A percentile compares a stretch with the other conserved stretches of the same genome.
phyloP scores from a whole-genome alignment of 2,797 vertebrate species.

The Tiaroga cobitis region DNA sequence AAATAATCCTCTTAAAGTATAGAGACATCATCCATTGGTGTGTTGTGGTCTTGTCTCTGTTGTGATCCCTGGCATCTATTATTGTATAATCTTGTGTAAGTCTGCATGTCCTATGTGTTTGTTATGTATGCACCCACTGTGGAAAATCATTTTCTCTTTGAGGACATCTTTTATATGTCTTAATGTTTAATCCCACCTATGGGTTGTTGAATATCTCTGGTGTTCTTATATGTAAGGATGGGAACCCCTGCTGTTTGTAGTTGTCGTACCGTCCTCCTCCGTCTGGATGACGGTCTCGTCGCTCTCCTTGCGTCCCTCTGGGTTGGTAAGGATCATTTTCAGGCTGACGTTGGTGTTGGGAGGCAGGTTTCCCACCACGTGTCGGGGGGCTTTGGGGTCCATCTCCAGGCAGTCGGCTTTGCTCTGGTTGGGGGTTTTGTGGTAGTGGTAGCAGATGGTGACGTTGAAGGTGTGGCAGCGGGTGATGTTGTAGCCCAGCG shows the following conservation, averaged over 20 bases:
- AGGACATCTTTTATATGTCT: not conserved
- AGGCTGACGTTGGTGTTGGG: conserved; percentile 98
- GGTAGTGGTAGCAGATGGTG: conserved; percentile 98
- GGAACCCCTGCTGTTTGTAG: not conserved
- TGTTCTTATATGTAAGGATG: not conserved
- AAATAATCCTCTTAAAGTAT: conserved; percentile 1
- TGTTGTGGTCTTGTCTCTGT: not conserved
- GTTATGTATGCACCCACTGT: not conserved
- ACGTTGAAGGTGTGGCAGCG: conserved; percentile 98
- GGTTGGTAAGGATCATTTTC: conserved; percentile 98
- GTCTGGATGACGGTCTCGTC: conserved; percentile 98
- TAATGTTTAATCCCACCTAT: not conserved
- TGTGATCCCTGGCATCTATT: not conserved
- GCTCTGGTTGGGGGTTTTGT: conserved; percentile 87
- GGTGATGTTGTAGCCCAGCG: conserved; percentile 97
- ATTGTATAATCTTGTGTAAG: not conserved
- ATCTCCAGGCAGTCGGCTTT: conserved; percentile 96
- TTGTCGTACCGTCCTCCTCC: conserved; percentile 90
- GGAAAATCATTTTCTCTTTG: not conserved
- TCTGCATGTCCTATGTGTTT: not conserved
- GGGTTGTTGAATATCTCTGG: not conserved
- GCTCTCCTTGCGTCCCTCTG: conserved; percentile 96
- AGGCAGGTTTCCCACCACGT: conserved; percentile 90
- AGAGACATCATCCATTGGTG: conserved; percentile 3
- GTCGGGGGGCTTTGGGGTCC: conserved; percentile 97